Conservation (phyloP, 2,888 invertebrate genomes). For the Selenia dentaria region DNA sequence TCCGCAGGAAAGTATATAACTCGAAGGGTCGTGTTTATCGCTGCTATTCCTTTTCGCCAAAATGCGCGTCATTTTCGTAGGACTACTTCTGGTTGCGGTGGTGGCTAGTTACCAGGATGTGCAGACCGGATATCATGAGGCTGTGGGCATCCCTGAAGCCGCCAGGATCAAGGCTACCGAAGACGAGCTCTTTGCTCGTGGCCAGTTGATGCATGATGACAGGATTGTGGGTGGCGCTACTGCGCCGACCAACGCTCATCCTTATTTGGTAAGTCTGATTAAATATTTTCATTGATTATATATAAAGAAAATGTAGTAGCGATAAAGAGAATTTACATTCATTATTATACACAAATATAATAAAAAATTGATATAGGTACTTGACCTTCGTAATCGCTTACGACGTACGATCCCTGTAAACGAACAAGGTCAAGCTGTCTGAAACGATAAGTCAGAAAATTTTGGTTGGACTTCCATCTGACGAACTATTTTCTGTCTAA, state of each 20-base stretch:
- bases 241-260: slow-evolving; percentile 48
- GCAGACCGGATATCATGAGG: slow-evolving; percentile 51
- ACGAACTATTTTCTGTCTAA: no score
- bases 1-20: slow-evolving; percentile 13
- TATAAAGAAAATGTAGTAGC: no score
- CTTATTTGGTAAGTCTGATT: slow-evolving; percentile 52
- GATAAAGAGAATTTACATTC: no score
- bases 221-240: slow-evolving; percentile 58
- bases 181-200: slow-evolving; percentile 25
- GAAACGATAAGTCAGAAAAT: no score
- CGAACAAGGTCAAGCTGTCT: no score
- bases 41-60: slow-evolving; percentile 13
- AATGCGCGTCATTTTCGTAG: slow-evolving; percentile 41
- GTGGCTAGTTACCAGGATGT: slow-evolving; percentile 36
- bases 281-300: no score
- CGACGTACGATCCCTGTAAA: no score
- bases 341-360: no score
- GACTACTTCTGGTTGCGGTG: slow-evolving; percentile 36
- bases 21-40: neutral
- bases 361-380: no score
- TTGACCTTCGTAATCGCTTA: no score
- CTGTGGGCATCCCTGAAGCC: slow-evolving; percentile 59
- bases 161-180: slow-evolving; percentile 52
- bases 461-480: no score
- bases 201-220: neutral